Conservation (phyloP, 2,888 invertebrate genomes). For the Phlogophora meticulosa region DNA sequence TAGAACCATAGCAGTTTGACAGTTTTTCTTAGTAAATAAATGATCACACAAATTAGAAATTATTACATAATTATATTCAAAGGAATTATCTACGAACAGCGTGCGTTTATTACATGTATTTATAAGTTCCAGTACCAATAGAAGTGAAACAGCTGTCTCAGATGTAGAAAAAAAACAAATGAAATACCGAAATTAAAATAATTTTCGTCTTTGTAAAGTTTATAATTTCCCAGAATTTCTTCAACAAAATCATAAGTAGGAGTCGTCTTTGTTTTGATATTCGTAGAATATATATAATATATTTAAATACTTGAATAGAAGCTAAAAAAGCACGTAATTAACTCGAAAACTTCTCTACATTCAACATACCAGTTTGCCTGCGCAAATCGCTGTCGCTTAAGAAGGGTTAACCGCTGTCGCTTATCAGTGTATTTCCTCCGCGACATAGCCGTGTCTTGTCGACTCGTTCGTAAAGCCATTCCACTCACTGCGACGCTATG, state of each 20-base stretch:
- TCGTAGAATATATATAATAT: neutral
- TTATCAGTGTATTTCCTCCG: conserved; percentile 5
- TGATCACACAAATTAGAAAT: too few species aligned
- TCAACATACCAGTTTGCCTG: neutral
- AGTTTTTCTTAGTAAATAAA: too few species aligned
- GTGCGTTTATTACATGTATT: too few species aligned
- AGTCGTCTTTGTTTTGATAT: neutral
- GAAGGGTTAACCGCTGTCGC: conserved; percentile 3
- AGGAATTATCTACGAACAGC: too few species aligned
- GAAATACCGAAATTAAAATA: neutral
- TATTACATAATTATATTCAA: too few species aligned
- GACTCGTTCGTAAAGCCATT: conserved; percentile 57
- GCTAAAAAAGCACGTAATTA: neutral
- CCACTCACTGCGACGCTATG: conserved; percentile 46
- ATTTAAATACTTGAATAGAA: neutral
- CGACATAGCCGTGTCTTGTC: conserved; percentile 50
- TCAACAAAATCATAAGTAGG: neutral
- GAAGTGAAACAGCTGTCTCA: neutral
- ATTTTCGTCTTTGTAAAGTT: too few species aligned
- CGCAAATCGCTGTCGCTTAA: conserved; percentile 26
- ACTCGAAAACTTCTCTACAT: neutral
- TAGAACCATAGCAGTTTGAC: neutral
- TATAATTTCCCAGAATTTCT: conserved; percentile 7
- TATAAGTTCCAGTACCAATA: too few species aligned
- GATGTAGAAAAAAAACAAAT: conserved; percentile 6